Conservation (phyloP, 1,140 invertebrate genomes). For the Cyphomyrmex costatus region DNA sequence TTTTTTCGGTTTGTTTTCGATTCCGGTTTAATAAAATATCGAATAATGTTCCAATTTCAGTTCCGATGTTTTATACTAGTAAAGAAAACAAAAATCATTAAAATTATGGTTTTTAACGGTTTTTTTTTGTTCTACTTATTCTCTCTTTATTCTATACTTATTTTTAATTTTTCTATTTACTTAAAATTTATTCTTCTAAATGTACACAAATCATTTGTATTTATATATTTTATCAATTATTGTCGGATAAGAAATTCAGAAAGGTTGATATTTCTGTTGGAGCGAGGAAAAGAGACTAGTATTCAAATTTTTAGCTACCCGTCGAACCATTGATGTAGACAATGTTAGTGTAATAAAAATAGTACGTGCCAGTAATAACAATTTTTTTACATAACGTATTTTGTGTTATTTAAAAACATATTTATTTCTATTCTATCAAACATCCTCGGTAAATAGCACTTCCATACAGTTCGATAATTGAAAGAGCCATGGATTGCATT, state of each 20-base stretch:
- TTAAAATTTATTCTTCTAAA: too few relatives aligned
- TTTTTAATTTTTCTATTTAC: too few relatives aligned
- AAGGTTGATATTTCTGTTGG: not conserved
- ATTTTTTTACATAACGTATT: slow-evolving; percentile 17
- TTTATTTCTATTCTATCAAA: slow-evolving; percentile 43
- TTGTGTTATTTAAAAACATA: slow-evolving; percentile 2
- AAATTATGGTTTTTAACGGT: too few relatives aligned
- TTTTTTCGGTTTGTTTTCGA: too few relatives aligned
- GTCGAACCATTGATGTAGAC: not conserved
- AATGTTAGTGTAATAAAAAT: not conserved
- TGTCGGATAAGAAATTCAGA: not conserved
- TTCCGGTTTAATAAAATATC: too few relatives aligned
- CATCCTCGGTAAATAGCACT: slow-evolving; percentile 36
- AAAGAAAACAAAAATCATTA: too few relatives aligned
- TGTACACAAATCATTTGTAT: too few relatives aligned
- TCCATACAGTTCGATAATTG: slow-evolving; percentile 27
- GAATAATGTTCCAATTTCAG: too few relatives aligned
- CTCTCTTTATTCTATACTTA: too few relatives aligned
- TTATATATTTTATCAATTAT: not conserved
- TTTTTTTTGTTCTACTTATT: too few relatives aligned
- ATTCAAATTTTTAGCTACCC: not conserved
- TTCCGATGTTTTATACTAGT: too few relatives aligned
- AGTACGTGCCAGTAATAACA: not conserved
- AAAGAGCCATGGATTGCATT: slow-evolving; percentile 43
- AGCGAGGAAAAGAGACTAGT: not conserved